Base-by-base conservation (phyloP, 1,140 invertebrate species). In the Theocolax elegans region DNA sequence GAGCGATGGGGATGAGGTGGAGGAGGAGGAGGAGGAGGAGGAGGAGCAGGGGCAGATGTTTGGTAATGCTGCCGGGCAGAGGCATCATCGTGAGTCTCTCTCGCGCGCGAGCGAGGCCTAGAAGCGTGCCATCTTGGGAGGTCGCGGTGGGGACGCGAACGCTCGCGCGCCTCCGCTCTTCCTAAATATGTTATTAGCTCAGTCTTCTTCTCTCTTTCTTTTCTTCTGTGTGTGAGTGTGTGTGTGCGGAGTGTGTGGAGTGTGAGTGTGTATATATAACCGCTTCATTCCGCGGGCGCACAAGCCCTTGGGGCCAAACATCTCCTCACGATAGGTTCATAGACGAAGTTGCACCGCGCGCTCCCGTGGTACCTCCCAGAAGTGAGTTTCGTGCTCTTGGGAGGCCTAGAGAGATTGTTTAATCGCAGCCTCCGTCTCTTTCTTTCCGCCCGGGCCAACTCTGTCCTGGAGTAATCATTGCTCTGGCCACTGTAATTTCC, bases 141-240 rank as follows among this genome's bases (percentile, higher is more conserved):
- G 82, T 83, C 82, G 81, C 76, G 75, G 70, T 63, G 76, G 75
- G 72, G 78, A 76, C 75, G 75, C 72, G 74, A 72, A 64, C n/a
- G n/a, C n/a, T n/a, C 21, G 54, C 65, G 54, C 66, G 66, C 44
- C 38, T 15, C 10, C 23, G 21, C 59, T 10, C 75, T 72, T 75
- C 78, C 80, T 83, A 84, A 84, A 84, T 84, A 84, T 84, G 81
- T 84, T 84, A 84, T 84, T 84, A 84, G 80, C 79, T 80, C 77
- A 80, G 78, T 81, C 80, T 62, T 53, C 10, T 35, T 35, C 31
- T 35, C 31, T 35, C 31, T 35, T 35, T 6, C 31, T 35, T 10
- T 35, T 35, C 4, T 46, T 4, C 13, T 46, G 6, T 46, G 3
- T n/a, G n/a, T n/a, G n/a, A n/a, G n/a, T n/a, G n/a, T n/a, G n/a